Evolutionary conservation across 2,797 vertebrate species (phyloP), one percentile per base, ranked within the genome.

Genomic region (Kryptopterus vitreolus): DNA sequence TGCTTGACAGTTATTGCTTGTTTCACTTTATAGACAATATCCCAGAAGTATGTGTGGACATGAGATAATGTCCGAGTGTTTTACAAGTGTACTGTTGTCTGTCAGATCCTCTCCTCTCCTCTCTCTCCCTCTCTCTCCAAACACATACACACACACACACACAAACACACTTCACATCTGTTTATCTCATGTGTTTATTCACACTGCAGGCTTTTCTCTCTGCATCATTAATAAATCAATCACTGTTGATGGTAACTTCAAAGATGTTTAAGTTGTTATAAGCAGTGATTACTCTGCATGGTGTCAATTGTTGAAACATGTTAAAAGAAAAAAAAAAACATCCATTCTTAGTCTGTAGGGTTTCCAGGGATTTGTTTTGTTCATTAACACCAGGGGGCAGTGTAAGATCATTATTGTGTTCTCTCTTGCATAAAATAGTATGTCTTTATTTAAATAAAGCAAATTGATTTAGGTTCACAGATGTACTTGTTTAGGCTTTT

Each of bases 141-240:
- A 22, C 26, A 7, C 33, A 75, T 43, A 78, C 24, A 78, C 24
- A 48, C 59, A 59, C 22, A 70, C 53, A 46, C 48, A 24, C 20
- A 24, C 24, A 65, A 4, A 29, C 71, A 31, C 13, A 57, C 57
- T 43, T 26, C 66, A 50, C 70, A 81, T 81, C 78, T 87, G 80
- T 85, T 81, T 78, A 79, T 18, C 43, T 29, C 48, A 52, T 26
- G 29, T 81, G 83, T 76, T 62, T 66, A 33, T 77, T 12, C 53
- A 76, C 73, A 78, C 69, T 69, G 74, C 72, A 79, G 24, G 7
- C 55, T 8, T 55, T 7, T 29, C 59, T 73, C 59, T 84, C 84
- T 24, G 6, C 18, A 0, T 82, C 83, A 76, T 85, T 80, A 82
- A 88, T 89, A 82, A 85, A 78, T 87, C 73, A 73, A 35, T 77